Evolutionary conservation across 2,797 vertebrate species (phyloP).

Genomic region (Anolis apletophallus): DNA sequence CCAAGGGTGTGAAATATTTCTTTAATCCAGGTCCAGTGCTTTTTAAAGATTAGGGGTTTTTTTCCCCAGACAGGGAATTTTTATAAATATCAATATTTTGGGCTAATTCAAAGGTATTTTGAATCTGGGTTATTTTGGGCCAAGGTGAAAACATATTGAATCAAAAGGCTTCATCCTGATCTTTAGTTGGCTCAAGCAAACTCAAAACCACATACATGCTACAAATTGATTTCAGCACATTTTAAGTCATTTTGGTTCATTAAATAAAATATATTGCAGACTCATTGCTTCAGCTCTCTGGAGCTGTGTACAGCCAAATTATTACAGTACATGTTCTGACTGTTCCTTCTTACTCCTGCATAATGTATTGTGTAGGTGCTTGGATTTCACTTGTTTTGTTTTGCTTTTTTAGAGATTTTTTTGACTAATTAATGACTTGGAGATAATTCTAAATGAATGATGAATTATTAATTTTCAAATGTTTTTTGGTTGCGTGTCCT

Average conservation of each 20-base stretch:
- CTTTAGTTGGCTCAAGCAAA: background rate
- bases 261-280: background rate
- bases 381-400: no score
- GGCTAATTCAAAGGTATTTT: background rate
- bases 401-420: no score
- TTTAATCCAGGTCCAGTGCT: constrained; percentile 2
- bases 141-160: background rate
- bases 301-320: background rate
- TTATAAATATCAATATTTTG: background rate
- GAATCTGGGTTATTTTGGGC: background rate
- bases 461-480: no score
- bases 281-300: background rate
- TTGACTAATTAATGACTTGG: no score
- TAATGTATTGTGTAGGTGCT: background rate
- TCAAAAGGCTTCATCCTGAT: background rate
- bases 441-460: no score
- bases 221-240: background rate
- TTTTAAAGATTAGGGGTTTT: background rate
- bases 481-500: no score
- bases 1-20: background rate
- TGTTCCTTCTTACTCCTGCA: background rate
- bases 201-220: background rate
- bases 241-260: background rate
- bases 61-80: background rate
- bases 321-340: background rate